Conservation (phyloP, 1,140 invertebrate species). For the Drosophila albomicans region DNA sequence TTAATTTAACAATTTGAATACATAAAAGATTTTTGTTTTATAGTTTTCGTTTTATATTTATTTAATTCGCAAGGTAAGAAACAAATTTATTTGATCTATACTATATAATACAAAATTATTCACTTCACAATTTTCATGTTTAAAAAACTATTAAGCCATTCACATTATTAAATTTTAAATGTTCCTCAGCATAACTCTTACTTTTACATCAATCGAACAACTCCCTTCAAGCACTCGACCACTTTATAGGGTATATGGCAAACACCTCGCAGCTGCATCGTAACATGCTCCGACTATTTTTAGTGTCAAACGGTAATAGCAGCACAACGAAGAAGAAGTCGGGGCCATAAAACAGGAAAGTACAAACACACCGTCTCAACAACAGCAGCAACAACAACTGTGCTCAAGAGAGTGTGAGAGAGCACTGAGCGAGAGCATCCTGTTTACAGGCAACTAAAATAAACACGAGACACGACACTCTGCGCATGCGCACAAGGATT, state of each 20-base stretch:
- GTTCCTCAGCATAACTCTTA: neutral
- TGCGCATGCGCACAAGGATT: conserved; percentile 49
- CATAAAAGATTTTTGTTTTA: no score
- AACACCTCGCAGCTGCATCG: conserved; percentile 21
- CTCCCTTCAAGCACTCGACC: neutral
- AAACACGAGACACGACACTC: conserved; percentile 22
- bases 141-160: no score
- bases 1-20: no score
- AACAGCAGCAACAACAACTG: neutral
- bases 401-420: conserved; percentile 1
- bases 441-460: conserved; percentile 56
- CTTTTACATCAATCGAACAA: neutral
- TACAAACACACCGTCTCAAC: conserved; percentile 16
- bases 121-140: no score
- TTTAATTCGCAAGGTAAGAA: no score
- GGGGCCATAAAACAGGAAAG: conserved; percentile 41
- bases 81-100: no score
- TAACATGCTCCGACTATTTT: conserved; percentile 52
- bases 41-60: no score
- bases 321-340: conserved; percentile 20
- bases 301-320: conserved; percentile 43
- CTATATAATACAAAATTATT: no score
- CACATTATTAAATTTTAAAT: neutral
- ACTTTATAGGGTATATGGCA: conserved; percentile 23
- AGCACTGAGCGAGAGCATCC: conserved; percentile 15